Conservation (phyloP, 2,888 invertebrate species). For the Byasa hedistus region DNA sequence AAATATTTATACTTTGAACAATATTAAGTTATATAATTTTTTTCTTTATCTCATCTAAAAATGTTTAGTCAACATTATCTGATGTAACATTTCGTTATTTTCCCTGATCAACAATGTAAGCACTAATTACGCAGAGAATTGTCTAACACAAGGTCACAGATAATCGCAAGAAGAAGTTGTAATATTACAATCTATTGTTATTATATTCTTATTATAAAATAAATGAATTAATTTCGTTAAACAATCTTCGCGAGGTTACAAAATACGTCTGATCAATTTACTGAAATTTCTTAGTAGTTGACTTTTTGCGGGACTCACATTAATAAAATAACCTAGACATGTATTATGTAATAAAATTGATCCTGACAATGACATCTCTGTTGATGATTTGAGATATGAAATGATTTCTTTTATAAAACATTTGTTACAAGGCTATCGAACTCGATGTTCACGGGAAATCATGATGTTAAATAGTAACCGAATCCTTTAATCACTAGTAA, state of each 20-base stretch:
- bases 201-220: background rate
- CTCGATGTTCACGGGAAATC: too few species aligned
- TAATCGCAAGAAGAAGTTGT: background rate
- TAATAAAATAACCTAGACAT: too few species aligned
- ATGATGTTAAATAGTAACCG: too few species aligned
- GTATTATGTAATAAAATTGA: too few species aligned
- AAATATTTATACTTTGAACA: too few species aligned
- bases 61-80: background rate
- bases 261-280: background rate
- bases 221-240: background rate
- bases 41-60: background rate
- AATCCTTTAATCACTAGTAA: too few species aligned
- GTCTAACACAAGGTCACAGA: background rate
- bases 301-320: too few species aligned
- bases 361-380: too few species aligned
- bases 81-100: background rate
- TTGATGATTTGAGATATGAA: too few species aligned
- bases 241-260: background rate
- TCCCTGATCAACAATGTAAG: background rate
- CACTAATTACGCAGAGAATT: constrained; percentile 8
- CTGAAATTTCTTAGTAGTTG: background rate
- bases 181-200: background rate
- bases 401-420: too few species aligned
- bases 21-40: background rate
- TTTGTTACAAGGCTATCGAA: too few species aligned